These are phyloP conservation scores for Neolamprologus tretocephalus DNA, from an alignment of 2,113 vertebrate genomes.

Conservation along the genomic window DNA sequence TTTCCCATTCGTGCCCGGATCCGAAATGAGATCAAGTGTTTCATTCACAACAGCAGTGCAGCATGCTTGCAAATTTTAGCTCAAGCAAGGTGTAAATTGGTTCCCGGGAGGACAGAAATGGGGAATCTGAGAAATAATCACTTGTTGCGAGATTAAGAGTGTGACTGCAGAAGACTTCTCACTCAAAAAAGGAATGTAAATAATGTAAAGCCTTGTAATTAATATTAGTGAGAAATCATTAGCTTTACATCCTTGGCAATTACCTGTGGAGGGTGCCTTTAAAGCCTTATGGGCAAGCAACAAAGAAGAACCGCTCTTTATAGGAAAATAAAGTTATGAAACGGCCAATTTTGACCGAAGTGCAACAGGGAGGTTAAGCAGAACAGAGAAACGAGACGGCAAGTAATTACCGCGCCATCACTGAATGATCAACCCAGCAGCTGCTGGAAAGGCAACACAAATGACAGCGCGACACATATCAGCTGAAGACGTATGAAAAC, in stretches of 20 bases:
- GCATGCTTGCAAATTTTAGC: neutral
- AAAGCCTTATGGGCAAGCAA: neutral
- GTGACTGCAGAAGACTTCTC: neutral
- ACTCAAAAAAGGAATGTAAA: neutral
- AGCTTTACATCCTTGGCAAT: neutral
- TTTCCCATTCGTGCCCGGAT: neutral
- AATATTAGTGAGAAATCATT: neutral
- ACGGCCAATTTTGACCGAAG: neutral
- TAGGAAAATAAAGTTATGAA: neutral
- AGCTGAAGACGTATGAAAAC: conserved; percentile 46
- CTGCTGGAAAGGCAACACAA: conserved; percentile 28
- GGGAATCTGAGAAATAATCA: neutral
- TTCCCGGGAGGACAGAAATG: neutral
- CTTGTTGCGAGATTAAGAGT: neutral
- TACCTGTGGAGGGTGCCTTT: neutral
- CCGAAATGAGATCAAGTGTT: neutral
- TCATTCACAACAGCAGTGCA: neutral
- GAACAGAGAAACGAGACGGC: conserved; percentile 3
- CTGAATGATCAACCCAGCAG: conserved; percentile 28
- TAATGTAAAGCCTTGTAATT: neutral
- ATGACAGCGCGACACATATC: conserved; percentile 37
- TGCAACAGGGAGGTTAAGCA: conserved; percentile 30
- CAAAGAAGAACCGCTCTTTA: neutral
- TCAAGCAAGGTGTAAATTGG: neutral
- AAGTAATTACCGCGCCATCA: conserved; percentile 12